Base-by-base conservation (phyloP, 2,113 vertebrate species). In the Chloroceryle aenea region DNA sequence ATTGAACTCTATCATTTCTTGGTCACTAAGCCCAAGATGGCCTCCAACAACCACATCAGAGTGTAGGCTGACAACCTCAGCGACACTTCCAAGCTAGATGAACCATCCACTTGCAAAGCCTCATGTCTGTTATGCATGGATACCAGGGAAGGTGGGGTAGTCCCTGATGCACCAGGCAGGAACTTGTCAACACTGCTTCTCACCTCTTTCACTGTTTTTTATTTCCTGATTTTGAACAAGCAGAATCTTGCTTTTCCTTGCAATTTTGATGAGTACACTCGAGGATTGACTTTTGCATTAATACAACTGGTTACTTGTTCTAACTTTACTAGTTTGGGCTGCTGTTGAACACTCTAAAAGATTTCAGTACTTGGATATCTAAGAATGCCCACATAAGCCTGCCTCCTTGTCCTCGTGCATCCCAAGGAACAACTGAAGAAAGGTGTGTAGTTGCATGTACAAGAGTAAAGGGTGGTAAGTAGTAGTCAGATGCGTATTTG, bases 71-170 rank as follows among this genome's bases (percentile, higher is more conserved):
- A 38, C 5, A 23, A 5, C 34, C 7, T 78, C 26, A 12, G 12
- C 13, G 14, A 3, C 10, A 14, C 7, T 7, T 67, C 34, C 13
- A 4, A 7, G 21, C 10, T 67, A 67, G 45, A 53, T 36, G 29
- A 66, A 1, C 18, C 22, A 25, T 42, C 26, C 0, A 0, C 26
- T 8, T 55, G 7, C 34, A 67, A 21, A 61, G 15, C 47, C 26
- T 43, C 2, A 1, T 19, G 5, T 12, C 26, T n/a, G 2, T 21
- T 62, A 27, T 27, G 16, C 1, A 1, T 21, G 47, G 9, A 3
- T 23, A 16, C 17, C 32, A 52, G 29, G 8, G 21, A 5, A 58
- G 0, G 4, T n/a, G 27, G 10, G 23, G 9, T 7, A 45, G 22
- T 64, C 36, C 17, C 42, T 58, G 13, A 43, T 87, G 17, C 3